phyloP scores from a whole-genome alignment of 2,888 invertebrate genomes.

The Acleris literana region DNA sequence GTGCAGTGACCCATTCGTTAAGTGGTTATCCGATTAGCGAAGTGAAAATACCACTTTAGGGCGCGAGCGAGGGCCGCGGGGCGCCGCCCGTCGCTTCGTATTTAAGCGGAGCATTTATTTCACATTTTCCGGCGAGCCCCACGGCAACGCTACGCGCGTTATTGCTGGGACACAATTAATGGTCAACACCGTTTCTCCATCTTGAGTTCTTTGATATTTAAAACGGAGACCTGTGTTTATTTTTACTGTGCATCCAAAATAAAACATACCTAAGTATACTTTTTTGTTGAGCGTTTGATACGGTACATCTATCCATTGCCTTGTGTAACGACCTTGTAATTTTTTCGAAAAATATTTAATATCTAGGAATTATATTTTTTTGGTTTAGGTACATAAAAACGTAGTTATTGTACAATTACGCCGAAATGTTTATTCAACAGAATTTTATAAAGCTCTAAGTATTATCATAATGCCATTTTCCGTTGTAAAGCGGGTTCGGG shows the following conservation, averaged over 20 bases:
- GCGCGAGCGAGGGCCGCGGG: conserved; percentile 78
- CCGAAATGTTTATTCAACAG: conserved; percentile 77
- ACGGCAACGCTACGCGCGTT: conserved; percentile 60
- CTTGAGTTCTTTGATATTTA: conserved; percentile 46
- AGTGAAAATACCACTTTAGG: conserved; percentile 85
- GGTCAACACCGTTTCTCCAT: conserved; percentile 62
- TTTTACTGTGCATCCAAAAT: conserved; percentile 9
- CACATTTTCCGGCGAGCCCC: conserved; percentile 76
- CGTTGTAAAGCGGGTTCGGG: conserved; percentile 80
- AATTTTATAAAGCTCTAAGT: conserved; percentile 79
- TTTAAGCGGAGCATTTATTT: conserved; percentile 82
- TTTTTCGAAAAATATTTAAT: neutral
- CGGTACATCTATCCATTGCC: no score
- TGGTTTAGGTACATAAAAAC: conserved; percentile 48
- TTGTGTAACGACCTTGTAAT: no score
- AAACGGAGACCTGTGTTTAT: conserved; percentile 13
- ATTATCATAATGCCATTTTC: conserved; percentile 82
- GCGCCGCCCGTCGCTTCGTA: conserved; percentile 72
- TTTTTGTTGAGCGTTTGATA: no score
- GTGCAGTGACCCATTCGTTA: conserved; percentile 84
- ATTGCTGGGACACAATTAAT: conserved; percentile 66
- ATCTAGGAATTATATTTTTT: conserved; percentile 28
- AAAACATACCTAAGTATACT: neutral
- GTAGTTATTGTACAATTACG: conserved; percentile 73
- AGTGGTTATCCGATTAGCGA: conserved; percentile 86